phyloP scores from a whole-genome alignment of 53 echinoderm and acorn worm genomes.

The Pentamera pediparva region DNA sequence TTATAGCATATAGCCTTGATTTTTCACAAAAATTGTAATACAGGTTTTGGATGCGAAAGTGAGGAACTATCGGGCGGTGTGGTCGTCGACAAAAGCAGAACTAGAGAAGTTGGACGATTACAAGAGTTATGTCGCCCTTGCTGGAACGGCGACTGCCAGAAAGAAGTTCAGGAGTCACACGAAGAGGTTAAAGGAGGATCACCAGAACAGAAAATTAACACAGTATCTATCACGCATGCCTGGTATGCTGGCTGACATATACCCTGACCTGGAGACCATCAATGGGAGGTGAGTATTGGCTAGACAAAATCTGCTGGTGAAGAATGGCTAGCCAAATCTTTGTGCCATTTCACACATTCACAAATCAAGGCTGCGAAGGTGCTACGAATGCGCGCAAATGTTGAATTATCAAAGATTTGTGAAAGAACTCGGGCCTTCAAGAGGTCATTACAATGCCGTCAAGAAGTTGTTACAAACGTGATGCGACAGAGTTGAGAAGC shows the following conservation, averaged over 20 bases:
- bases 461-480: too few relatives aligned
- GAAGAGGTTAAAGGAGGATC: constrained; percentile 58
- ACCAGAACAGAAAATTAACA: constrained; percentile 60
- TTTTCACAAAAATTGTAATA: too few relatives aligned
- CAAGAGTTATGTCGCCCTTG: constrained; percentile 44
- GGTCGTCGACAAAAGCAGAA: constrained; percentile 60
- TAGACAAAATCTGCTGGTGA: too few relatives aligned
- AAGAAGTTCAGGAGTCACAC: constrained; percentile 69
- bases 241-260: constrained; percentile 54
- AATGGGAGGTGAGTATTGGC: constrained; percentile 71
- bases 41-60: constrained; percentile 49
- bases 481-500: too few relatives aligned
- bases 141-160: constrained; percentile 58
- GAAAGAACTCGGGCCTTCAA: too few relatives aligned
- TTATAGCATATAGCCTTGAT: too few relatives aligned
- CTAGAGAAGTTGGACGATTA: constrained; percentile 53
- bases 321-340: too few relatives aligned
- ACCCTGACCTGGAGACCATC: constrained; percentile 69
- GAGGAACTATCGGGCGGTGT: constrained; percentile 66
- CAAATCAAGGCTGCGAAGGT: too few relatives aligned
- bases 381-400: too few relatives aligned
- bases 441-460: too few relatives aligned
- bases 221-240: constrained; percentile 65
- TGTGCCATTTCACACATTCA: too few relatives aligned
- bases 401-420: too few relatives aligned